Base-by-base conservation (phyloP, 2,888 invertebrate species). In the Timandra comae region DNA sequence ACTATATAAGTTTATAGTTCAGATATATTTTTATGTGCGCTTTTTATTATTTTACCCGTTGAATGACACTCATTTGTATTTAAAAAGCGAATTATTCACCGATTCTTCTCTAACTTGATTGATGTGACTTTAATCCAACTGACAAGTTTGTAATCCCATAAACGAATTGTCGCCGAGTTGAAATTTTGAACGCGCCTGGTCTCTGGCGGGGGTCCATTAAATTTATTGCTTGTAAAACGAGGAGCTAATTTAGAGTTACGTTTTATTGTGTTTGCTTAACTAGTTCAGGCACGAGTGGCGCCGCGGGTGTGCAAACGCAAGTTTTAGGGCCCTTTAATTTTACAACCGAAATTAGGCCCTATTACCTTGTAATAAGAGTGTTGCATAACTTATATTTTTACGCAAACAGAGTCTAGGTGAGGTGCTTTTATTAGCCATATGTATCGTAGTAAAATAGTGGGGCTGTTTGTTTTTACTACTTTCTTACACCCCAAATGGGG, bases 151-250 rank as follows among this genome's bases (percentile, higher is more conserved):
- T 51, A 39, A 46, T 40, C 41, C 44, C 41, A 54, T 73, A 76
- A 81, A 69, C 53, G 59, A 76, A 78, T 78, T 77, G 76, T 77
- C 74, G 62, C 65, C 36, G 57, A 69, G 68, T 80, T 67, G 63
- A 75, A 76, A 73, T 75, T 79, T 76, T 55, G 63, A 71, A 63
- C 70, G 56, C 57, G 64, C 67, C 59, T 60, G 60, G 51, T 63
- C 70, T 70, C 68, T 64, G 46, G 55, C 46, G 56, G 65, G 62
- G 61, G 75, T 67, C 78, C 70, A 80, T 82, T 81, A 79, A 77
- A 79, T 82, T 82, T 79, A 82, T 81, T 82, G 77, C 76, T 77
- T 79, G 82, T 82, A 85, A 84, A 82, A 75, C 80, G 82, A 77
- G 72, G 56, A 78, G 82, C 81, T 84, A 85, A 84, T 84, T 82